Evolutionary conservation across 2,113 vertebrate species (phyloP).

Genomic region (Caloenas nicobarica): DNA sequence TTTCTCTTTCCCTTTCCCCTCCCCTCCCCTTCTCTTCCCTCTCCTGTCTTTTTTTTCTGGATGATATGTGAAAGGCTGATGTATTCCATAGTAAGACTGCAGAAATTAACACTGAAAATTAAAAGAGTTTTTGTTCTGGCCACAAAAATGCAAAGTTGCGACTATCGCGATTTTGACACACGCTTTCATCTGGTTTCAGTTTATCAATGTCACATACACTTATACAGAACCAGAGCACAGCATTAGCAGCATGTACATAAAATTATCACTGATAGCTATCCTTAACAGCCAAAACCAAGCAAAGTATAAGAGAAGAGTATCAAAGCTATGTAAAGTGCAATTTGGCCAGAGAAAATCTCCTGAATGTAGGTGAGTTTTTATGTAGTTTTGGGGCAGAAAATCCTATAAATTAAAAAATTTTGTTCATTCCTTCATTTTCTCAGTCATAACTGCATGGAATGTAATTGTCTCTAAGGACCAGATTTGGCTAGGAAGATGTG

Average conservation of each 20-base stretch:
- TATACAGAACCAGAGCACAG: fast-evolving
- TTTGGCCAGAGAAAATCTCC: neutral
- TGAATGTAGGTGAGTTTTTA: neutral
- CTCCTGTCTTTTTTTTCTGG: neutral
- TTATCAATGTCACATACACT: neutral
- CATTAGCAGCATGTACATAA: neutral
- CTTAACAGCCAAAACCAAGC: neutral
- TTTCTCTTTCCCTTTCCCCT: too few species aligned
- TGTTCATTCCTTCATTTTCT: neutral
- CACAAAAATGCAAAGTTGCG: neutral
- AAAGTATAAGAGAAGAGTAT: neutral
- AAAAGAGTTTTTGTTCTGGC: neutral
- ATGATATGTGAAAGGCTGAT: neutral
- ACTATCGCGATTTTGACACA: neutral
- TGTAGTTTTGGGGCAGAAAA: neutral
- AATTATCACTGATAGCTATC: neutral
- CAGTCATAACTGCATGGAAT: neutral
- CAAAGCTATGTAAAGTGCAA: neutral
- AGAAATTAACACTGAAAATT: neutral
- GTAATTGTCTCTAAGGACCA: neutral
- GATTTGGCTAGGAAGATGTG: neutral
- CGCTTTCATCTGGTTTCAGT: neutral
- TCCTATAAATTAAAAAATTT: neutral
- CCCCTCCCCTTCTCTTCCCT: too few species aligned
- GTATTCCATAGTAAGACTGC: neutral